A percentile compares a stretch with the other conserved stretches of the same genome.
Conservation (phyloP, 2,888 invertebrate species). For the Nowickia ferox region DNA sequence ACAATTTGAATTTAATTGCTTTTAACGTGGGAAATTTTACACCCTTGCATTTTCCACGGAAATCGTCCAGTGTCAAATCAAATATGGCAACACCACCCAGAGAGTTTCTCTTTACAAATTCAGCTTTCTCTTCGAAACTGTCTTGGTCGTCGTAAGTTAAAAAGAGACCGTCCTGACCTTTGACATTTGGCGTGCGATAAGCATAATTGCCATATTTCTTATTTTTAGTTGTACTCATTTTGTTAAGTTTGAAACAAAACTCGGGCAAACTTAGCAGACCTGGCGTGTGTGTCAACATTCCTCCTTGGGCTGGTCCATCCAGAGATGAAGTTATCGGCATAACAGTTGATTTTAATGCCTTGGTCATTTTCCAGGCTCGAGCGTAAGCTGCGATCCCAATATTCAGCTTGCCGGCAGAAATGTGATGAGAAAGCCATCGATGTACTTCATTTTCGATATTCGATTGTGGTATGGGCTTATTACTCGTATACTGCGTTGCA, state of each 20-base stretch:
- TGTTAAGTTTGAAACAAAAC: conserved; percentile 89
- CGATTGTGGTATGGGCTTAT: conserved; percentile 84
- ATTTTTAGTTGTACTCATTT: conserved; percentile 85
- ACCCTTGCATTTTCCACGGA: conserved; percentile 90
- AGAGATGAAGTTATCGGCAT: conserved; percentile 88
- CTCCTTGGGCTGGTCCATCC: conserved; percentile 88
- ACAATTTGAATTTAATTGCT: conserved; percentile 87
- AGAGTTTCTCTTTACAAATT: conserved; percentile 88
- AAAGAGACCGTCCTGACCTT: conserved; percentile 89
- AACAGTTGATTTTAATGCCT: conserved; percentile 89
- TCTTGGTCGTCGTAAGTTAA: conserved; percentile 92
- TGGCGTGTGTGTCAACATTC: conserved; percentile 88
- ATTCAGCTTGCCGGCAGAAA: conserved; percentile 87
- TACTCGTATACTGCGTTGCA: conserved; percentile 88
- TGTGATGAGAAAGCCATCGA: conserved; percentile 85
- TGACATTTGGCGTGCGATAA: conserved; percentile 86
- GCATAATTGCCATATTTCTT: conserved; percentile 91
- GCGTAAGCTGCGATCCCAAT: conserved; percentile 89
- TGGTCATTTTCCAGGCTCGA: conserved; percentile 90
- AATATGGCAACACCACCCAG: conserved; percentile 91
- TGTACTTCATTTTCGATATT: conserved; percentile 87
- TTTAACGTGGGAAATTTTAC: conserved; percentile 91
- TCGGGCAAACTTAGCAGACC: conserved; percentile 91
- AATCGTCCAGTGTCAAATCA: conserved; percentile 91
- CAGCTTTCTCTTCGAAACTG: conserved; percentile 90